Conservation (phyloP, 2,888 invertebrate species). For the Crepidodera aurea region DNA sequence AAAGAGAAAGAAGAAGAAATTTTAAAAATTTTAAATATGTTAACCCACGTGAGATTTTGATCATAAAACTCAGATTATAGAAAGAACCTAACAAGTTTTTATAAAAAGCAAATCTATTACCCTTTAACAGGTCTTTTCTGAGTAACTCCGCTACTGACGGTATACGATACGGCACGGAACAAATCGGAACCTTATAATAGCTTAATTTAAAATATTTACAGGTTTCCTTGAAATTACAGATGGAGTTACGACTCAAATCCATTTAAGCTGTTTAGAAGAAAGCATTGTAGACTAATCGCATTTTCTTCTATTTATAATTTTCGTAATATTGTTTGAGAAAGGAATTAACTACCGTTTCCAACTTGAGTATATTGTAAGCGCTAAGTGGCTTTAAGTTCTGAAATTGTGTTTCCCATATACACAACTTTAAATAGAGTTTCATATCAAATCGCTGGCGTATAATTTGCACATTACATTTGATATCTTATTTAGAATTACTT, state of each 20-base stretch:
- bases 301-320: slow-evolving; percentile 25
- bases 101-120: too few species aligned
- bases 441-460: slow-evolving; percentile 16
- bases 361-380: slow-evolving; percentile 11
- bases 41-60: too few species aligned
- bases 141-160: not conserved
- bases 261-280: slow-evolving; percentile 26
- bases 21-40: too few species aligned
- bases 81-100: too few species aligned
- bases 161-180: not conserved
- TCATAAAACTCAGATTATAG: too few species aligned
- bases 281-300: slow-evolving; percentile 26
- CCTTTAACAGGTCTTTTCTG: too few species aligned
- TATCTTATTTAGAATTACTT: slow-evolving; percentile 19
- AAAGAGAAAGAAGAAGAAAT: too few species aligned
- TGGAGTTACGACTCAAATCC: slow-evolving; percentile 21
- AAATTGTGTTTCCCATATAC: slow-evolving; percentile 18
- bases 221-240: slow-evolving; percentile 29
- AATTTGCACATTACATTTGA: slow-evolving; percentile 18
- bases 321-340: slow-evolving; percentile 14
- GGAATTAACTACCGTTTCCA: slow-evolving; percentile 11
- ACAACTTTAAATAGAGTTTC: slow-evolving; percentile 18
- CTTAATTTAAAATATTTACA: slow-evolving; percentile 33
- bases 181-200: slow-evolving; percentile 32
- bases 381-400: slow-evolving; percentile 17